Percentiles rank a stretch among this genome's conserved stretches.
These are phyloP conservation scores for Sarcophaga caerulescens DNA, from an alignment of 2,888 invertebrate genomes.

Conservation along the genomic window DNA sequence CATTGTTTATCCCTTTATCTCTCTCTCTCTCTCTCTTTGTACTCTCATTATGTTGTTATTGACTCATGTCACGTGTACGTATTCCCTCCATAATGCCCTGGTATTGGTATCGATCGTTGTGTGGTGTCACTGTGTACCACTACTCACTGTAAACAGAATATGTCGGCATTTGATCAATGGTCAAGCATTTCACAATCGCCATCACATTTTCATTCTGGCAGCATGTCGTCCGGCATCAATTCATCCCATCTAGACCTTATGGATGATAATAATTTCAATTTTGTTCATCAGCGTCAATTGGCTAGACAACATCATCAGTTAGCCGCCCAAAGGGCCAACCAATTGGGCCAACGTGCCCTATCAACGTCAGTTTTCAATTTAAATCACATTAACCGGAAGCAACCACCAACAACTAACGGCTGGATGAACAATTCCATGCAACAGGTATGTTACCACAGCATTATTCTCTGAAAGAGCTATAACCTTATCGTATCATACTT, in stretches of 20 bases:
- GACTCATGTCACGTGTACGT: slow-evolving; percentile 26
- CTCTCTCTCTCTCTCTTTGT: slow-evolving; percentile 27
- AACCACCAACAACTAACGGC: slow-evolving; percentile 72
- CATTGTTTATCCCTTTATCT: slow-evolving; percentile 43
- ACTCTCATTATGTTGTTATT: slow-evolving; percentile 25
- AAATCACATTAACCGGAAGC: slow-evolving; percentile 77
- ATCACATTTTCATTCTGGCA: slow-evolving; percentile 80
- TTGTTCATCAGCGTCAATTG: slow-evolving; percentile 75
- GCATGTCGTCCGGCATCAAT: slow-evolving; percentile 81
- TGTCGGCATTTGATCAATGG: slow-evolving; percentile 79
- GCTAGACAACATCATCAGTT: slow-evolving; percentile 68
- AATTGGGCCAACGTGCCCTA: slow-evolving; percentile 74
- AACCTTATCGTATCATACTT: neutral
- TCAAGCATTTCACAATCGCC: slow-evolving; percentile 81
- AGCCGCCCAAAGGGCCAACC: slow-evolving; percentile 63
- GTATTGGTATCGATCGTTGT: slow-evolving; percentile 49
- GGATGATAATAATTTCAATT: slow-evolving; percentile 79
- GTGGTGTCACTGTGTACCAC: slow-evolving; percentile 65
- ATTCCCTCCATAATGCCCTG: slow-evolving; percentile 50
- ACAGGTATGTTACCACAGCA: slow-evolving; percentile 82
- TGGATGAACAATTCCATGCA: slow-evolving; percentile 81
- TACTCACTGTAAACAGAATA: slow-evolving; percentile 71
- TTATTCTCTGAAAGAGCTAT: neutral
- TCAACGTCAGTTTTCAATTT: slow-evolving; percentile 84
- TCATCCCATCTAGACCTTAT: slow-evolving; percentile 80